Conservation (phyloP, 2,888 invertebrate genomes). For the Hymenopus coronatus region DNA sequence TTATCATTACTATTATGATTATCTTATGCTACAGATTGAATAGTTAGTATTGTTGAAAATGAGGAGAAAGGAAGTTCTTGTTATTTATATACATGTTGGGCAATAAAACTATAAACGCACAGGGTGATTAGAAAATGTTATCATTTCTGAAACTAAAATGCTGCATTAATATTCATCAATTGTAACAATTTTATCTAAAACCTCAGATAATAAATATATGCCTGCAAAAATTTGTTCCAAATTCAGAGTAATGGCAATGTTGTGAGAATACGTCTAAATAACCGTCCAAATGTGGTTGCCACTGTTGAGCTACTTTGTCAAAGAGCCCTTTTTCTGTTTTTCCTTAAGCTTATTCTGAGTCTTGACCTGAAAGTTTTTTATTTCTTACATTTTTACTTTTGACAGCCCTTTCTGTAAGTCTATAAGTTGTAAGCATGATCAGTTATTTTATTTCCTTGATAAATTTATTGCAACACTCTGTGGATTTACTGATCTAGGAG, state of each 20-base stretch:
- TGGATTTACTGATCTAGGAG: no score
- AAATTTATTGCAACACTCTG: no score
- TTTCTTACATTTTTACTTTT: no score
- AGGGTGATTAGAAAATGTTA: not conserved
- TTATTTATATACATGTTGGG: constrained; percentile 3
- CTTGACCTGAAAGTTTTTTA: no score
- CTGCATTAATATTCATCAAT: not conserved
- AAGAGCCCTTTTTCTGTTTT: no score
- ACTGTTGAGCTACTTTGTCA: no score
- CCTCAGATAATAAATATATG: no score
- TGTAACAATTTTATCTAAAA: no score
- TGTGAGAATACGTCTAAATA: not conserved
- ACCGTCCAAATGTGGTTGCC: not conserved
- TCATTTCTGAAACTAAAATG: not conserved
- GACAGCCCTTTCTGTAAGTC: no score
- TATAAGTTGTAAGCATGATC: no score
- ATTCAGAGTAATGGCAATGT: not conserved
- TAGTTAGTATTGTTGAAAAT: not conserved
- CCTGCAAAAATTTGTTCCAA: not conserved
- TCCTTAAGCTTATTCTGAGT: no score
- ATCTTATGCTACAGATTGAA: not conserved
- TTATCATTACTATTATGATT: not conserved
- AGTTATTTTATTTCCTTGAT: no score
- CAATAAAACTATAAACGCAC: not conserved
- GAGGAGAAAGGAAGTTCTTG: not conserved